Base-by-base conservation (phyloP, 2,888 invertebrate species). In the Belgica antarctica region DNA sequence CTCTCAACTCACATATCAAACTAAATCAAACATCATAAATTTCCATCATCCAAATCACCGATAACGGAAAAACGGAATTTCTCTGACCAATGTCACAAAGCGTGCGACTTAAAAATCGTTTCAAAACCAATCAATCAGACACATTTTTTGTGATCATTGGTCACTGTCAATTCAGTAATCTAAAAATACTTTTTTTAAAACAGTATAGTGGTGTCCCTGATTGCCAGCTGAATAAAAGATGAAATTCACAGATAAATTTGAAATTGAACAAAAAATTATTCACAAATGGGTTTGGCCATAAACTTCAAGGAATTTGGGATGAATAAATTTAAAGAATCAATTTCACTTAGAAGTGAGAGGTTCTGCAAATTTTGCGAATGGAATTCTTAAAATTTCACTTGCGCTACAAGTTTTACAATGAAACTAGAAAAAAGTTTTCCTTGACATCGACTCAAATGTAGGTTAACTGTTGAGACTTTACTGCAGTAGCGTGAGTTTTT, bases 121-220 rank as follows among this genome's bases (percentile, higher is more conserved):
- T 52, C 24, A 62, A 34, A 28, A 17, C 25, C 8, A 10, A 62
- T n/a, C 12, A 34, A 34, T 19, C 34, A 52, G 41, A 47, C 68
- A 34, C 57, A 68, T 57, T 34, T n/a, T n/a, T 57, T 31, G 41
- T 31, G 52, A 57, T 57, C 47, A 31, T 57, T 68, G 68, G 68
- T 68, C 68, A 68, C n/a, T 57, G 68, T 15, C 57, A 34, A 52
- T 68, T 68, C 68, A 31, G 68, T 31, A 47, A 31, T 52, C 24
- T 17, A 7, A 17, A 31, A 66, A n/a, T n/a, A 70, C 70, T 70
- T 70, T 70, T 70, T 47, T 47, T 70, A 70, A 70, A 70, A 70
- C 70, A 70, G 70, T 70, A 61, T 47, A 70, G 70, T 57, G 61
- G 19, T 31, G 15, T 36, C 19, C 28, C 47, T 22, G 10, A 19